Base-by-base conservation (phyloP, 2,113 vertebrate genomes). In the Hepsetus odoe region DNA sequence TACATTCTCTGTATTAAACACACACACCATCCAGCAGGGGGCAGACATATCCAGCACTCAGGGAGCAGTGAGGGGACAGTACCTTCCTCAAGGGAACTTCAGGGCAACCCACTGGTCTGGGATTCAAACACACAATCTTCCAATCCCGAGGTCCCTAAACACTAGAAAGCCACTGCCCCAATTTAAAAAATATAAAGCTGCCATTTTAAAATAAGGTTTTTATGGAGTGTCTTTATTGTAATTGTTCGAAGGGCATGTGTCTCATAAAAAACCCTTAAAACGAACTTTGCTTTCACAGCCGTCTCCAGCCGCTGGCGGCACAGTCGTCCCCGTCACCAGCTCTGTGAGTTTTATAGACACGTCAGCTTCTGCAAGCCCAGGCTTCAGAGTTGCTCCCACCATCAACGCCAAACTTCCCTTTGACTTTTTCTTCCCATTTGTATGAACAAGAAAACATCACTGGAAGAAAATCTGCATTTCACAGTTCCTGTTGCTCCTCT, bases 381-480 rank as follows among this genome's bases (percentile, higher is more conserved):
- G 95, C 75, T 96, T 93, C 90, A 94, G 93, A 84, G 94, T 92
- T 9, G 91, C 66, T 16, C 97, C 97, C 32, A 94, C 93, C 82
- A 94, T 98, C 68, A 75, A 96, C 3, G 92, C 91, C 83, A 95
- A 90, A 80, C 91, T 98, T 74, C 96, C 96, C 5, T 94, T 90
- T 61, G 91, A 96, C 85, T 99, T 98, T 86, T 99, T 98, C 91
- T 96, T 95, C 78, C 97, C 96, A 0, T 98, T 99, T 82, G 90
- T 93, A 22, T 99, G 82, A 93, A 64, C 58, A 4, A 38, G 35
- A 38, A 38, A 4, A 5, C 4, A 4, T 5, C 4, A 38, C 9
- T 9, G 51, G 9, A 9, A n/a, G 30, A 20, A 51, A 22, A 49
- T 12, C 44, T 11, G 44, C 44, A 5, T 62, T 61, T 30, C 11